Percentiles rank a stretch among this genome's conserved stretches.
phyloP scores from a whole-genome alignment of 2,113 vertebrate species.

The Leucopsar rothschildi region DNA sequence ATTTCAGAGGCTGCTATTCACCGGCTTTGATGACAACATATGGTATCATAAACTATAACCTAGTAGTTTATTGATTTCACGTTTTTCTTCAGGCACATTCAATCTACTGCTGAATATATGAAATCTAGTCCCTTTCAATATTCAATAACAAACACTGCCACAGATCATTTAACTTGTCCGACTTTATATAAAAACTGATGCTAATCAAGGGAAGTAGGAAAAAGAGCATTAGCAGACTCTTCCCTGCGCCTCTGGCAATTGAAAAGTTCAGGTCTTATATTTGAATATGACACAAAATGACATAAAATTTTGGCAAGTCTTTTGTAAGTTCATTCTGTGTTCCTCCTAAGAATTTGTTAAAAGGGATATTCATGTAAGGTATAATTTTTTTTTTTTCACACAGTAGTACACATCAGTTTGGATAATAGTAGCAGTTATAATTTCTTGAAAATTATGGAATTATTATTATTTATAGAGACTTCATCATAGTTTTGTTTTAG shows the following conservation, averaged over 20 bases:
- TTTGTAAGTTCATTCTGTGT: not conserved
- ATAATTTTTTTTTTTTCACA: not conserved
- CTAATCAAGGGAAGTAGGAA: not conserved
- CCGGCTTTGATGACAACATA: not conserved
- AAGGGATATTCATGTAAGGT: not conserved
- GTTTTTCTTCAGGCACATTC: constrained; percentile 17
- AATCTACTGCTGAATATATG: not conserved
- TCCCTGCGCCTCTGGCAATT: not conserved
- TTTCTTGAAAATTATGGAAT: not conserved
- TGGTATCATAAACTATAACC: not conserved
- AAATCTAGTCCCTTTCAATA: constrained; percentile 34
- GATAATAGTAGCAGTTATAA: not conserved
- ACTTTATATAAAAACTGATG: not conserved
- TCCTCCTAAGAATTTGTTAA: not conserved
- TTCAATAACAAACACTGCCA: constrained; percentile 9
- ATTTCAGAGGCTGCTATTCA: not conserved
- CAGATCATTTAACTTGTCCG: constrained; percentile 45
- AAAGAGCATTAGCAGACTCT: not conserved
- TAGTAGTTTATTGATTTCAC: not conserved
- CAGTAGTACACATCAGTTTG: not conserved
- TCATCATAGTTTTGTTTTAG: not conserved
- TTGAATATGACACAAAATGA: not conserved
- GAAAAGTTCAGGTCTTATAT: not conserved
- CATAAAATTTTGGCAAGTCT: not conserved
- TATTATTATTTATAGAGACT: not conserved